Base-by-base conservation (phyloP, 1,140 invertebrate genomes). In the Conus ventricosus region DNA sequence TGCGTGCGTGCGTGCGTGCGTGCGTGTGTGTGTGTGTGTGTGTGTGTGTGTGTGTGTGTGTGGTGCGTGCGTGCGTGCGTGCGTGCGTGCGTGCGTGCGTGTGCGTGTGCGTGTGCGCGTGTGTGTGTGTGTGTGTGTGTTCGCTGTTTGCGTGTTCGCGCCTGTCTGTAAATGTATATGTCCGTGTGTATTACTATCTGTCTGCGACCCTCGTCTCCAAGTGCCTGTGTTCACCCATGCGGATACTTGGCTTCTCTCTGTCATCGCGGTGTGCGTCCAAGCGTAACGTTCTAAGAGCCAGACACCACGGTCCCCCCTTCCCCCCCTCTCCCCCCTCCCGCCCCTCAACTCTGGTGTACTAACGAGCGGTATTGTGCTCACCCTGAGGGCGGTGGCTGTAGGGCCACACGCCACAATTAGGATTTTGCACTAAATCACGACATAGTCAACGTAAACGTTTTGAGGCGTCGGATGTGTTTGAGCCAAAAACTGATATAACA, bases 51-150 rank as follows among this genome's bases (percentile, higher is more conserved):
- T n/a, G 71, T 75, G 71, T 25, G 71, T 75, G 71, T 75, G 71
- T 75, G 71, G n/a, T n/a, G n/a, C n/a, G n/a, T n/a, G 71, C n/a
- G 71, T 25, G 71, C n/a, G 71, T 25, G 71, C n/a, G 71, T 25
- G 71, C n/a, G 71, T 75, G 71, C 7, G 71, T n/a, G 71, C n/a
- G 71, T 75, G 71, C 4, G 15, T 75, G 71, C 4, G 71, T 6
- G 71, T 75, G 71, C 71, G 71, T 75, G 71, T 6, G 71, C 4
- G 71, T n/a, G 71, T 75, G 15, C 6, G 71, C n/a, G 71, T 25
- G 71, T 75, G 71, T 75, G 71, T 75, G 71, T 6, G 71, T 25
- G 71, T n/a, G 71, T 75, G 71, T 25, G 71, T 75, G 71, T 75
- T 3, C 7, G 71, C n/a, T 75, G 71, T 75, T 3, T n/a, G 71